Conservation (phyloP, 2,888 invertebrate genomes). For the Nymphalis urticae region DNA sequence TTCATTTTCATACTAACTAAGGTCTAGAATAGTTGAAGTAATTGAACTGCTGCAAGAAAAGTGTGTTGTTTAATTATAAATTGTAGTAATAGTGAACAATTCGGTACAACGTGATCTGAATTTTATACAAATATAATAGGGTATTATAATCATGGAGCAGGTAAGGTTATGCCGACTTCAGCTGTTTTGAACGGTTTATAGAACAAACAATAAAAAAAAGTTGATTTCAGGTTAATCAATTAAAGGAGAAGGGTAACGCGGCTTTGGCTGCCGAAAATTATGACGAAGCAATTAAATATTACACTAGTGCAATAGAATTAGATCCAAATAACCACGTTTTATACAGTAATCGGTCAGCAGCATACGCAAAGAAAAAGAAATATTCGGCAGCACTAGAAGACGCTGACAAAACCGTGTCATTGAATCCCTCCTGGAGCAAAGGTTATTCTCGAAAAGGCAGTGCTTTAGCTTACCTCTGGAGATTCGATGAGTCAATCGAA, state of each 20-base stretch:
- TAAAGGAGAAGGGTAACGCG: conserved; percentile 94
- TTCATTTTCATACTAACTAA: conserved; percentile 36
- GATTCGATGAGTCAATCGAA: conserved; percentile 87
- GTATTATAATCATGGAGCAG: conserved; percentile 65
- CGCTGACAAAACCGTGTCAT: conserved; percentile 89
- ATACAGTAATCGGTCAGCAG: conserved; percentile 95
- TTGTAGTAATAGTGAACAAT: conserved; percentile 9
- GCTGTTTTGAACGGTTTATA: conserved; percentile 41
- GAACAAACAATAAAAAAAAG: conserved; percentile 33
- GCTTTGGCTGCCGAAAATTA: conserved; percentile 89
- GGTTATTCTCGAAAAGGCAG: conserved; percentile 95
- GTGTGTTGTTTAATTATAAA: conserved; percentile 14
- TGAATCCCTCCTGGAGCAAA: conserved; percentile 93
- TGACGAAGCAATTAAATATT: conserved; percentile 89
- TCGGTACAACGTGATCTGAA: conserved; percentile 24
- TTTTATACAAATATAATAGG: conserved; percentile 34
- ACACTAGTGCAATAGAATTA: conserved; percentile 90
- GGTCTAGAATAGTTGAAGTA: conserved; percentile 36
- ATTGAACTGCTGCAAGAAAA: conserved; percentile 12
- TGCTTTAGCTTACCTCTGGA: conserved; percentile 89
- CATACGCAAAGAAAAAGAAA: conserved; percentile 90
- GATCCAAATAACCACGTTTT: conserved; percentile 93
- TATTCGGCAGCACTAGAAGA: conserved; percentile 89
- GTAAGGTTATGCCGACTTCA: conserved; percentile 70
- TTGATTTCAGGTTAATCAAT: conserved; percentile 85